A percentile compares a stretch with the other conserved stretches of the same genome.
These are phyloP conservation scores for Synergus japonicus DNA, from an alignment of 2,888 invertebrate genomes.

Conservation along the genomic window DNA sequence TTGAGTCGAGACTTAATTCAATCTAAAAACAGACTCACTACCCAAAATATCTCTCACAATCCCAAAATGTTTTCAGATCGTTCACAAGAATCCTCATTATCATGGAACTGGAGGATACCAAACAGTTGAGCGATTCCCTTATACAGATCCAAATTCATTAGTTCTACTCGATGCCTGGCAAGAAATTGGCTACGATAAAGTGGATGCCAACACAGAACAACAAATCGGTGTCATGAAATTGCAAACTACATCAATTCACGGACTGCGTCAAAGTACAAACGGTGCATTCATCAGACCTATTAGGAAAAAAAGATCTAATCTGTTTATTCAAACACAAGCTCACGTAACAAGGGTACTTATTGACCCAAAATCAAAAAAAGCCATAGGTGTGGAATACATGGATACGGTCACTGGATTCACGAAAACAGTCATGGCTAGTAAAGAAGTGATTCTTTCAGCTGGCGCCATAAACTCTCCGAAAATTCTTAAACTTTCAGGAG, in stretches of 20 bases:
- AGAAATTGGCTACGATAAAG: conserved; percentile 81
- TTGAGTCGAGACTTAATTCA: background rate
- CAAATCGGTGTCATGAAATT: conserved; percentile 82
- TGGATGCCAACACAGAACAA: conserved; percentile 81
- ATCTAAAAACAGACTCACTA: background rate
- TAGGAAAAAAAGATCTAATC: conserved; percentile 77
- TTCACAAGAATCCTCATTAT: conserved; percentile 77
- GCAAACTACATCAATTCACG: conserved; percentile 82
- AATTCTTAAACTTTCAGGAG: conserved; percentile 79
- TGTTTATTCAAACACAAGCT: conserved; percentile 77
- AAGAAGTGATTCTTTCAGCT: conserved; percentile 79
- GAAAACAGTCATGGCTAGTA: conserved; percentile 72
- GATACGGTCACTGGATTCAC: conserved; percentile 64
- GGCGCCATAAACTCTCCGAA: conserved; percentile 79
- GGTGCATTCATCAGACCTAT: conserved; percentile 84
- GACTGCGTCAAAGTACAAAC: conserved; percentile 82
- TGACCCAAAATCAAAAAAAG: conserved; percentile 76
- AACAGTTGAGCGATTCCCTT: conserved; percentile 83
- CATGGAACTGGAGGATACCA: conserved; percentile 83
- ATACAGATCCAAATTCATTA: conserved; percentile 81
- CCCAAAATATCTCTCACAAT: background rate
- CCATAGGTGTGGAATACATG: conserved; percentile 77
- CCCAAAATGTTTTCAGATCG: conserved; percentile 60
- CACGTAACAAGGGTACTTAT: conserved; percentile 79
- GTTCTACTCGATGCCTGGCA: conserved; percentile 81